Evolutionary conservation across 2,113 vertebrate genomes (phyloP), one percentile per base, ranked within the genome.

Genomic region (Pterocles burchelli): DNA sequence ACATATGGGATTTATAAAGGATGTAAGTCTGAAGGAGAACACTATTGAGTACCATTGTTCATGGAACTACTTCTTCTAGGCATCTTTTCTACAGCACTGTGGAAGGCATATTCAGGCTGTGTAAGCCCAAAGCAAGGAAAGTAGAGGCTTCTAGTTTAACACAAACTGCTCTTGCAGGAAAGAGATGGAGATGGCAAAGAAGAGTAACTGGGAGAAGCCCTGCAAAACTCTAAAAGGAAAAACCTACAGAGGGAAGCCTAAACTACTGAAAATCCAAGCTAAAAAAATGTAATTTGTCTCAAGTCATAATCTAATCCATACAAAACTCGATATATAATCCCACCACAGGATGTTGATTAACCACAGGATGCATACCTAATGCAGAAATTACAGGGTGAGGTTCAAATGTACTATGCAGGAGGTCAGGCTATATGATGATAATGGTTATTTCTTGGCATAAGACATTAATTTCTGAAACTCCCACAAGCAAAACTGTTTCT

Each of bases 261-360:
- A 80, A 63, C 34, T 77, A 70, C 51, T 77, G 48, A 77, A 90
- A 92, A 81, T 51, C 18, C 43, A 84, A 90, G 22, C 6, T 90
- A 81, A 89, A 93, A 93, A 6, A 1, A 5, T 59, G 41, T 41
- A 66, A 88, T 78, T 84, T 67, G 26, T 84, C 24, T 67, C 12
- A 34, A 71, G 12, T 84, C 29, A 55, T 84, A 90, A 86, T 28
- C 36, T 86, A 80, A 92, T 95, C 86, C 74, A 92, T 86, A 88
- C 48, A 74, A 77, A 93, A 55, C 7, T 12, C 11, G 20, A 84
- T 59, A 55, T 3, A 63, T 24, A 86, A 67, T 71, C 34, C n/a
- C 34, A 80, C 43, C 61, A 81, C 10, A 43, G 55, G 63, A 88
- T 80, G 43, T 2, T 4, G 48, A 51, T 74, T 94, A 90, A 88